Evolutionary conservation across 2,888 invertebrate genomes (phyloP), one percentile per base, ranked within the genome.

Genomic region (Plusia festucae): DNA sequence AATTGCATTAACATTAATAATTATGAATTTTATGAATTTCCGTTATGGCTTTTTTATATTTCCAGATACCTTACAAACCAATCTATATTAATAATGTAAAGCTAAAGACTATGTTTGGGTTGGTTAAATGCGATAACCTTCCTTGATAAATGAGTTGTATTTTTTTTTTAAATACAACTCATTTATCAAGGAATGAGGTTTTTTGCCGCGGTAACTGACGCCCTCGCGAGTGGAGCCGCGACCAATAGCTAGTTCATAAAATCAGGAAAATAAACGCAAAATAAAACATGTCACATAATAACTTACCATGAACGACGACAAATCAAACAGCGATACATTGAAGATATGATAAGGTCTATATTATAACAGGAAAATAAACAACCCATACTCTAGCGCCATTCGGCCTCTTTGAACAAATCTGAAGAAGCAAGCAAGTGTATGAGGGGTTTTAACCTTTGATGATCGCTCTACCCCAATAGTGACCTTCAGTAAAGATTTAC

Each of bases 281-380:
- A 40, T 6, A n/a, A n/a, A 6, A 30, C 30, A 40, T 40, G 40
- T 40, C n/a, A n/a, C 40, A n/a, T 40, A 40, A 40, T n/a, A 40
- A 40, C 40, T n/a, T 30, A 30, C 30, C 9, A 30, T 9, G 30
- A 30, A n/a, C 40, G 15, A 40, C 34, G n/a, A 40, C 40, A 40
- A 40, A 40, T 40, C 40, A n/a, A 40, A 40, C n/a, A 40, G 6
- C 40, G 40, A 40, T 40, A 40, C n/a, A n/a, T n/a, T n/a, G 40
- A n/a, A 6, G 13, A n/a, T n/a, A 40, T n/a, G 40, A 40, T 40
- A 18, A 20, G 20, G 53, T 34, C 73, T 73, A 76, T 80, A 79
- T 78, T 70, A 79, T 78, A 68, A 73, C 70, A 76, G 65, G 73
- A 73, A 78, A 79, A 73, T 73, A 73, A 70, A 60, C 65, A 57